phyloP scores from a whole-genome alignment of 2,888 invertebrate genomes.

The Ophioninae sp. region DNA sequence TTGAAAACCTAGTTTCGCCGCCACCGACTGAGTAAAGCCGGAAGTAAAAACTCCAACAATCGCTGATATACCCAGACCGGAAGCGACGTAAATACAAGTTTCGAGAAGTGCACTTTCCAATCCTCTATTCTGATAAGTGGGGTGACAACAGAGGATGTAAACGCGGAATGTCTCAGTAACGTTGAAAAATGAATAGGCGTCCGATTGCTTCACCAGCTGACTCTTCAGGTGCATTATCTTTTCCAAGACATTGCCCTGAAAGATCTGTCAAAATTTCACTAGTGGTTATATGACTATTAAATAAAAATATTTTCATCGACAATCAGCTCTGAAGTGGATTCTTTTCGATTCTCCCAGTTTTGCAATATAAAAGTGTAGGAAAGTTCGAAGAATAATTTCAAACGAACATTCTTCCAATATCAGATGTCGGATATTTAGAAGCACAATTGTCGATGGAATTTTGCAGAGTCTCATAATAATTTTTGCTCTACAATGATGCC shows the following conservation, averaged over 20 bases:
- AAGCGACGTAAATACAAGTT: conserved; percentile 67
- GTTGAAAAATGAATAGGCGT: conserved; percentile 65
- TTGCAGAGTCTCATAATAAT: not conserved
- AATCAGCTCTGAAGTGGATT: not conserved
- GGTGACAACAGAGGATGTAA: conserved; percentile 74
- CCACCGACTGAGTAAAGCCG: conserved; percentile 67
- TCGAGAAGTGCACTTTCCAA: conserved; percentile 68
- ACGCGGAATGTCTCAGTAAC: conserved; percentile 68
- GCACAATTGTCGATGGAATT: not conserved
- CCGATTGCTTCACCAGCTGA: conserved; percentile 66
- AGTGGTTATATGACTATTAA: not conserved
- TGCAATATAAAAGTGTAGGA: not conserved
- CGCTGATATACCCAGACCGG: conserved; percentile 64
- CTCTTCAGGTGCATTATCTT: conserved; percentile 70
- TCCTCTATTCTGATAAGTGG: conserved; percentile 70
- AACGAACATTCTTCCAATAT: not conserved
- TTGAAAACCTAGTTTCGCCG: conserved; percentile 66
- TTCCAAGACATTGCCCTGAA: conserved; percentile 67
- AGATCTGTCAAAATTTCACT: conserved; percentile 62
- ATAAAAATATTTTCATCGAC: not conserved
- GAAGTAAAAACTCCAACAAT: conserved; percentile 74
- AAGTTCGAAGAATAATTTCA: not conserved
- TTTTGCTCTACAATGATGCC: not conserved
- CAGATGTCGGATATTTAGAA: not conserved
- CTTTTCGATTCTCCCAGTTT: too few species aligned